Evolutionary conservation across 2,797 vertebrate genomes (phyloP).

Genomic region (Leuciscus waleckii): DNA sequence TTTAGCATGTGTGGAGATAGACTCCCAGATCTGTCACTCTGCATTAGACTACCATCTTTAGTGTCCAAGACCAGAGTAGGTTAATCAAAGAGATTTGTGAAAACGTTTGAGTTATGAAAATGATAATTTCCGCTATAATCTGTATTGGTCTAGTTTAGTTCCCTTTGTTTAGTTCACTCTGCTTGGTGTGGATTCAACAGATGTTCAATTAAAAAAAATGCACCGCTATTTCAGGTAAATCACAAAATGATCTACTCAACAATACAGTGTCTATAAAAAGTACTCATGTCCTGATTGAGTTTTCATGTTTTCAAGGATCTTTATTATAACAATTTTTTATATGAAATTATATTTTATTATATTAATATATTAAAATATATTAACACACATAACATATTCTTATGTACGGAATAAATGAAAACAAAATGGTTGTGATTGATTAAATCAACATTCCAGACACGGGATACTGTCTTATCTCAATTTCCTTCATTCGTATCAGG

Average conservation of each 20-base stretch:
- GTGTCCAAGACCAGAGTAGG: slow-evolving; percentile 13
- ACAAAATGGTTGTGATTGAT: no score
- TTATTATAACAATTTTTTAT: no score
- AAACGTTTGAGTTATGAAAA: slow-evolving; percentile 13
- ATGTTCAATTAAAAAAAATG: neutral
- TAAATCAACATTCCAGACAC: no score
- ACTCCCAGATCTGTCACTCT: slow-evolving; percentile 54
- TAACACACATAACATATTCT: no score
- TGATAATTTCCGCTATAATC: neutral
- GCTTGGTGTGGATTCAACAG: neutral
- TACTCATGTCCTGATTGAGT: no score
- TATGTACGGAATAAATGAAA: no score
- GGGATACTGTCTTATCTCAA: no score
- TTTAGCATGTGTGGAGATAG: slow-evolving; percentile 34
- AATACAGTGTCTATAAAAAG: neutral
- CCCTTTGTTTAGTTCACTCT: neutral
- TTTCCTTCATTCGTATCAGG: no score
- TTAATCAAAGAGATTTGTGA: slow-evolving; percentile 27
- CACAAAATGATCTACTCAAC: neutral
- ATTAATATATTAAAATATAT: no score
- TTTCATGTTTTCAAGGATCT: no score
- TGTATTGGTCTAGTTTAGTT: neutral
- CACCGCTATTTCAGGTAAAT: neutral
- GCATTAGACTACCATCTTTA: slow-evolving; percentile 50
- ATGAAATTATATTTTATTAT: no score